Evolutionary conservation across 1,140 invertebrate species (phyloP).

Genomic region (Penaeus indicus): DNA sequence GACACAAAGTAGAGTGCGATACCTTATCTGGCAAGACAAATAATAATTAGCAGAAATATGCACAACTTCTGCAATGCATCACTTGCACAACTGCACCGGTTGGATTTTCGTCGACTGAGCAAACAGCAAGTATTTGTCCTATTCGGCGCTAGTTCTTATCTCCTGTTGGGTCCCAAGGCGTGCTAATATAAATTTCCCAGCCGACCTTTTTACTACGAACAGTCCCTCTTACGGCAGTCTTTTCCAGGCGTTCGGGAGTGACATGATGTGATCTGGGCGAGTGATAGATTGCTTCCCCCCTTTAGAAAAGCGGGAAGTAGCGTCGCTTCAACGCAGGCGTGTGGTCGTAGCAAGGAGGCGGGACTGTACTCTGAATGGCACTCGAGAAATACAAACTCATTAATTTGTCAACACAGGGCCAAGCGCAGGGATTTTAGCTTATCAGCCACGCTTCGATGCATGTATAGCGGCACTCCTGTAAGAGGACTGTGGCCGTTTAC

Average conservation of each 20-base stretch:
- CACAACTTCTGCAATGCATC: slow-evolving; percentile 34
- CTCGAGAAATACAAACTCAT: slow-evolving; percentile 59
- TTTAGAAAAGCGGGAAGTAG: slow-evolving; percentile 5
- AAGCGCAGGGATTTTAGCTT: slow-evolving; percentile 54
- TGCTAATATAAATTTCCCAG: slow-evolving; percentile 26
- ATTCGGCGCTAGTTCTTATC: slow-evolving; percentile 49
- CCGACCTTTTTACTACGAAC: slow-evolving; percentile 39
- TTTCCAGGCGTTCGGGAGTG: slow-evolving; percentile 12
- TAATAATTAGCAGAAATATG: slow-evolving; percentile 58
- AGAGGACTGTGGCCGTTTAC: slow-evolving; percentile 6
- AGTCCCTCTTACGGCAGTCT: background rate
- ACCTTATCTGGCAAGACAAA: slow-evolving; percentile 49
- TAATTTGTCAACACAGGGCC: slow-evolving; percentile 56
- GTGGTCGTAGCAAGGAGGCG: slow-evolving; percentile 26
- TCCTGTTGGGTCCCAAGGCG: slow-evolving; percentile 32
- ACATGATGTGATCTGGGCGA: background rate
- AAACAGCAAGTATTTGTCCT: slow-evolving; percentile 57
- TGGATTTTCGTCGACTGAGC: slow-evolving; percentile 46
- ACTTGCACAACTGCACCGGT: slow-evolving; percentile 23
- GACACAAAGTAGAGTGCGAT: background rate
- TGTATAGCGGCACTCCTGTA: slow-evolving; percentile 31
- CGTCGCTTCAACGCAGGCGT: slow-evolving; percentile 4
- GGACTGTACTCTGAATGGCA: slow-evolving; percentile 35
- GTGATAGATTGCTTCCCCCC: background rate
- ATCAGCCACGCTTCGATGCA: slow-evolving; percentile 46